Conservation (phyloP, 2,797 vertebrate genomes). For the Siniperca undulata region DNA sequence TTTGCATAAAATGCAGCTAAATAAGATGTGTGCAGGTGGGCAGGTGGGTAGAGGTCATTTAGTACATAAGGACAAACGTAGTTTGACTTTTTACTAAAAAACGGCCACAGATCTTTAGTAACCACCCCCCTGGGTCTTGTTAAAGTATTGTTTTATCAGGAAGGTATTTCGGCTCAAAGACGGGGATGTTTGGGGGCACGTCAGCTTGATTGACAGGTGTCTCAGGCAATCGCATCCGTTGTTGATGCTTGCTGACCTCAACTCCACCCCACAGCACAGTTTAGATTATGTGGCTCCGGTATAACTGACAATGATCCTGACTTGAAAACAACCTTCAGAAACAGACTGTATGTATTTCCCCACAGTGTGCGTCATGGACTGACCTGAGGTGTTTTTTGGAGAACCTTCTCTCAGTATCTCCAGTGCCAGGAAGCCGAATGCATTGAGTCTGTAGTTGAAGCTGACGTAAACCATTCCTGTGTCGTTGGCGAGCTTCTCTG, state of each 20-base stretch:
- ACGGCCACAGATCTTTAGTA: background rate
- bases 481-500: slow-evolving; percentile 75
- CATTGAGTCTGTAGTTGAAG: slow-evolving; percentile 89
- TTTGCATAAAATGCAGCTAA: too few species aligned
- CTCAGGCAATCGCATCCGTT: background rate
- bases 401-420: slow-evolving; percentile 84
- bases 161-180: background rate
- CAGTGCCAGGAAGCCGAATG: slow-evolving; percentile 88
- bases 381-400: slow-evolving; percentile 85
- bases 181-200: background rate
- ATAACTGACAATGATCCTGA: background rate
- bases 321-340: background rate
- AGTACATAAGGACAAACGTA: background rate
- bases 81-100: background rate
- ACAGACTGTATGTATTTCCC: background rate
- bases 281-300: background rate
- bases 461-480: slow-evolving; percentile 84
- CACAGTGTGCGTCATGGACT: slow-evolving; percentile 8
- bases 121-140: background rate
- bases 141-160: background rate
- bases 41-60: too few species aligned
- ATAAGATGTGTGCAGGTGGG: background rate
- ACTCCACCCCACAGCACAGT: background rate
- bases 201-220: background rate
- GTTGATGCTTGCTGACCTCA: background rate